phyloP scores from a whole-genome alignment of 2,113 vertebrate species.

The Fukomys damarensis region DNA sequence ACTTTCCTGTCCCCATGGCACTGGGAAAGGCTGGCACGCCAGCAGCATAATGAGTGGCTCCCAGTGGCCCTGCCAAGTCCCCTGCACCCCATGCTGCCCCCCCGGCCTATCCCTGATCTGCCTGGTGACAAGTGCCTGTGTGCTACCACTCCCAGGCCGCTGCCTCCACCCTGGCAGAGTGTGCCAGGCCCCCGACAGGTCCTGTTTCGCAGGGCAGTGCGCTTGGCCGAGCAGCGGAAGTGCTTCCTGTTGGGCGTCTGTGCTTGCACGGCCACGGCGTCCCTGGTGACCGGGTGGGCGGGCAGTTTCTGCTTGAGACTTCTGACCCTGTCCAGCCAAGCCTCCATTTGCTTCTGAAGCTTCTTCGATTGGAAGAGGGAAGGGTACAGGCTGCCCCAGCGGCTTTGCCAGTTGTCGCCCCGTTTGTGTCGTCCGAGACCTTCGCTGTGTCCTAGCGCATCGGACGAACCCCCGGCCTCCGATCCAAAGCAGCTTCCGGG shows the following conservation, averaged over 20 bases:
- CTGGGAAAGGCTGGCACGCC: not conserved
- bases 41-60: not conserved
- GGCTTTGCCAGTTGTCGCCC: not conserved
- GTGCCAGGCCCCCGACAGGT: rapidly evolving
- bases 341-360: slow-evolving; percentile 78
- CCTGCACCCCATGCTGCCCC: no score
- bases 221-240: not conserved
- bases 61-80: not conserved
- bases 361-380: slow-evolving; percentile 70
- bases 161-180: not conserved
- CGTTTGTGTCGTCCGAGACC: no score
- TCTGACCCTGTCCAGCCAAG: slow-evolving; percentile 54
- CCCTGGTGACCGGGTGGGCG: not conserved
- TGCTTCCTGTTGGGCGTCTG: not conserved
- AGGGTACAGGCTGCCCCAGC: not conserved
- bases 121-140: not conserved
- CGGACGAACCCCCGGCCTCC: not conserved
- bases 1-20: not conserved
- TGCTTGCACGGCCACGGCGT: not conserved
- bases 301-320: slow-evolving; percentile 4
- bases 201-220: not conserved
- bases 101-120: not conserved
- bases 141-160: not conserved
- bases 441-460: not conserved
- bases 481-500: slow-evolving; percentile 77